Evolutionary conservation across 2,113 vertebrate genomes (phyloP).

Genomic region (Narcine bancroftii): DNA sequence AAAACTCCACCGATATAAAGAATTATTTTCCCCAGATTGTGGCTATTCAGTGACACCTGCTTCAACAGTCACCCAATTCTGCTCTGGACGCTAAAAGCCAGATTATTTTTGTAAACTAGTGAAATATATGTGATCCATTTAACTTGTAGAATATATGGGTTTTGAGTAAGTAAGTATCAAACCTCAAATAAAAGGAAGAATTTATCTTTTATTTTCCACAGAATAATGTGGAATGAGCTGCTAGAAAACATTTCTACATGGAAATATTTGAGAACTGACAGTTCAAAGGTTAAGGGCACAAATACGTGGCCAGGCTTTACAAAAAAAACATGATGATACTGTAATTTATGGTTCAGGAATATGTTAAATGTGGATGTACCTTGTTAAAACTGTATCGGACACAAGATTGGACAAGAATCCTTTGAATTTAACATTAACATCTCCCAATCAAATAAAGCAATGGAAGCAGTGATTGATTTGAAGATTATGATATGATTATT

Average conservation of each 20-base stretch:
- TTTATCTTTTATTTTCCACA: not conserved
- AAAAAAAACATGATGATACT: not conserved
- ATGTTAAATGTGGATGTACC: not conserved
- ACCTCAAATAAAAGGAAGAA: not conserved
- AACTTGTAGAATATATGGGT: not conserved
- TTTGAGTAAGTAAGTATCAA: not conserved
- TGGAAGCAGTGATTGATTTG: not conserved
- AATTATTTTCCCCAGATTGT: slow-evolving; percentile 48
- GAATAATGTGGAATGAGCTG: slow-evolving; percentile 11
- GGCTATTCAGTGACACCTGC: slow-evolving; percentile 18
- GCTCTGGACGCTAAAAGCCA: not conserved
- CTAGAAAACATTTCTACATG: not conserved
- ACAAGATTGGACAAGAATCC: not conserved
- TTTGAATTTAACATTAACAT: not conserved
- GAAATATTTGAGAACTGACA: not conserved
- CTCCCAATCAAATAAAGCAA: not conserved
- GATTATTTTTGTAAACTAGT: not conserved
- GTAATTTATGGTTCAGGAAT: not conserved
- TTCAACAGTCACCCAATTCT: not conserved
- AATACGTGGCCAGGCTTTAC: not conserved
- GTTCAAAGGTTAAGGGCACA: not conserved
- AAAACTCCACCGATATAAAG: slow-evolving; percentile 35
- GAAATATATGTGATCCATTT: not conserved
- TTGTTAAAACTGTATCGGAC: not conserved
- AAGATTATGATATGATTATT: not conserved